Conservation (phyloP, 2,113 vertebrate species). For the Toxotes chatareus region DNA sequence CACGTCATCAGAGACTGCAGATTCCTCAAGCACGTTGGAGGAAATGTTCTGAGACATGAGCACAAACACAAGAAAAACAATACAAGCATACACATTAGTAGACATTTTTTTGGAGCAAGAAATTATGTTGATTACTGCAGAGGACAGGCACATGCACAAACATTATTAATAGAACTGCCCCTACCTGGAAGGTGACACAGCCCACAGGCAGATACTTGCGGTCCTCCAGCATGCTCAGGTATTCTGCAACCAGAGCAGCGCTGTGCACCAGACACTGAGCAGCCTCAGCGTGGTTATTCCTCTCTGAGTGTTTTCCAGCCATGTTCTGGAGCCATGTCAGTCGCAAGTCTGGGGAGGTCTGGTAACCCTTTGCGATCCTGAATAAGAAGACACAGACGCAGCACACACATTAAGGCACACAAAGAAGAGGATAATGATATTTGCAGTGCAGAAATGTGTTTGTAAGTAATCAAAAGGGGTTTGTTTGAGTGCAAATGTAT, state of each 20-base stretch:
- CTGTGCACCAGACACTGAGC: slow-evolving; percentile 98
- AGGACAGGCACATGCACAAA: background rate
- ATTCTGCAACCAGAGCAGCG: slow-evolving; percentile 97
- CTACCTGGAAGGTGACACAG: slow-evolving; percentile 98
- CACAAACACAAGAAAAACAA: background rate
- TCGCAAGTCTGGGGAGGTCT: slow-evolving; percentile 96
- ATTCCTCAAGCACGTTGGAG: slow-evolving; percentile 98
- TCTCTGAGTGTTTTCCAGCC: slow-evolving; percentile 97
- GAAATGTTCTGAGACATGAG: slow-evolving; percentile 91
- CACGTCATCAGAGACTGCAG: slow-evolving; percentile 97
- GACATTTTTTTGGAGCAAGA: background rate
- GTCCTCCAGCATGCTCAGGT: slow-evolving; percentile 98
- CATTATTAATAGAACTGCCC: background rate
- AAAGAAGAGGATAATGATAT: background rate
- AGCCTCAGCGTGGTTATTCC: slow-evolving; percentile 95
- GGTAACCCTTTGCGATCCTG: slow-evolving; percentile 98
- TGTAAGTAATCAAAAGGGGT: background rate
- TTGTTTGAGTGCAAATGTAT: background rate
- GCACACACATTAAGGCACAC: background rate
- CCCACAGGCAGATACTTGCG: slow-evolving; percentile 98
- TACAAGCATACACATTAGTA: background rate
- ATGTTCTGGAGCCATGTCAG: slow-evolving; percentile 99
- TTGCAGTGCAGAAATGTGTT: background rate
- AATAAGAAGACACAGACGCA: background rate
- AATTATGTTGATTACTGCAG: background rate